Evolutionary conservation across 2,113 vertebrate genomes (phyloP).

Genomic region (Sphaerodactylus townsendi): DNA sequence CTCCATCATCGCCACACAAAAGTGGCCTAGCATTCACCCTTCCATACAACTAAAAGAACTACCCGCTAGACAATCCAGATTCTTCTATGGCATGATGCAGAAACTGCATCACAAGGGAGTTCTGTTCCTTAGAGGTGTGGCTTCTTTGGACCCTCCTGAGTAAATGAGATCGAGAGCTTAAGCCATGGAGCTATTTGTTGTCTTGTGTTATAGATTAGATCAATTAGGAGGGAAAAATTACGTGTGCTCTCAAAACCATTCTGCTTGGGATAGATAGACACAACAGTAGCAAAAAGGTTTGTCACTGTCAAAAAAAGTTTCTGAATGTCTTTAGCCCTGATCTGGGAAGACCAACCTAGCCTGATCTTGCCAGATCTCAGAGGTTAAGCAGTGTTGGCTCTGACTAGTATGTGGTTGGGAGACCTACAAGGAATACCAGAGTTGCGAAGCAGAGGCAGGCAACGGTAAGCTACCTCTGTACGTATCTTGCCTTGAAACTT

Average conservation of each 20-base stretch:
- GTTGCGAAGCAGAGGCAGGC: too few species aligned
- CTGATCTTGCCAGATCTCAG: too few species aligned
- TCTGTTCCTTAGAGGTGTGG: background rate
- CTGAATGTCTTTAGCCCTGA: background rate
- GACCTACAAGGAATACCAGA: too few species aligned
- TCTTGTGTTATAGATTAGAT: background rate
- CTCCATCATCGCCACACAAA: background rate
- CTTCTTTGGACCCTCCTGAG: background rate
- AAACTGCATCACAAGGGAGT: conserved; percentile 11
- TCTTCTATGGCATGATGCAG: background rate
- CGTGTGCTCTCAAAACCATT: background rate
- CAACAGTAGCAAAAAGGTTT: background rate
- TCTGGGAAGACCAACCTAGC: too few species aligned
- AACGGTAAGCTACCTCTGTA: too few species aligned
- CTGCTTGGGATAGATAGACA: background rate
- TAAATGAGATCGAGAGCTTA: background rate
- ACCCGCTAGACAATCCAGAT: background rate
- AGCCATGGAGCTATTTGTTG: background rate
- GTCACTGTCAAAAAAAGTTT: background rate
- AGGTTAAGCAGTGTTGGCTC: too few species aligned
- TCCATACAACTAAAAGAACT: background rate
- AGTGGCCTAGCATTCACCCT: background rate
- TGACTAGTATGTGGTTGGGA: too few species aligned
- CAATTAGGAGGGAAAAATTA: background rate
- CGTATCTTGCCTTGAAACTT: too few species aligned